Conservation (phyloP, 2,113 vertebrate species). For the Anolis carolinensis region DNA sequence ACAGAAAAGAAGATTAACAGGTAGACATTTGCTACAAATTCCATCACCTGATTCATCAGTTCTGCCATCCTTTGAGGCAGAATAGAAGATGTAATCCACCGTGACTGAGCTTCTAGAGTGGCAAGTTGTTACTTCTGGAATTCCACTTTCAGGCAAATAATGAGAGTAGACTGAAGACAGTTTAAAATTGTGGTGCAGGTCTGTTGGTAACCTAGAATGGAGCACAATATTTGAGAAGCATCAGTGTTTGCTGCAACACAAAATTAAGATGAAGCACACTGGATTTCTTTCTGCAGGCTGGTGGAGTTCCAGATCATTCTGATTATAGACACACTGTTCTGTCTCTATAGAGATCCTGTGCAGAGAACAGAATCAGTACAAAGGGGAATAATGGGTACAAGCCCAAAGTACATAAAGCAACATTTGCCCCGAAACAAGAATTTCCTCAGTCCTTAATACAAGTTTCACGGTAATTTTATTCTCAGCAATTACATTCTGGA, state of each 20-base stretch:
- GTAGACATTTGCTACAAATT: neutral
- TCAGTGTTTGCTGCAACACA: neutral
- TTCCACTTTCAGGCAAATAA: slow-evolving; percentile 77
- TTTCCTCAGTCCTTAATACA: too few relatives aligned
- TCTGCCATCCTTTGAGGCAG: slow-evolving; percentile 68
- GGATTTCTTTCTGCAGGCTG: too few relatives aligned
- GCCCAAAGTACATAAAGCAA: neutral
- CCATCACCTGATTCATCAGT: slow-evolving; percentile 72
- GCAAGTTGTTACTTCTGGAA: slow-evolving; percentile 92
- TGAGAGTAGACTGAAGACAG: slow-evolving; percentile 91
- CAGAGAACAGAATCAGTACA: neutral
- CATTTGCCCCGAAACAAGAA: too few relatives aligned
- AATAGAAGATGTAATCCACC: slow-evolving; percentile 97
- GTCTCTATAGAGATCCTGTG: neutral
- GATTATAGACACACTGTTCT: fast-evolving
- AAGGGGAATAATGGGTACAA: too few relatives aligned
- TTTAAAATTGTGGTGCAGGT: slow-evolving; percentile 82
- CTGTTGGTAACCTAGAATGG: slow-evolving; percentile 68
- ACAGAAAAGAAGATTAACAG: neutral
- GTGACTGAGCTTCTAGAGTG: slow-evolving; percentile 90
- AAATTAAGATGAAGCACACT: neutral
- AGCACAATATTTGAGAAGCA: neutral
- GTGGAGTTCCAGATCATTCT: neutral
- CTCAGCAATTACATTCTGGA: too few relatives aligned
- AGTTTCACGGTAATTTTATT: too few relatives aligned